phyloP scores from a whole-genome alignment of 2,888 invertebrate genomes.

The Drosophila crucigera region DNA sequence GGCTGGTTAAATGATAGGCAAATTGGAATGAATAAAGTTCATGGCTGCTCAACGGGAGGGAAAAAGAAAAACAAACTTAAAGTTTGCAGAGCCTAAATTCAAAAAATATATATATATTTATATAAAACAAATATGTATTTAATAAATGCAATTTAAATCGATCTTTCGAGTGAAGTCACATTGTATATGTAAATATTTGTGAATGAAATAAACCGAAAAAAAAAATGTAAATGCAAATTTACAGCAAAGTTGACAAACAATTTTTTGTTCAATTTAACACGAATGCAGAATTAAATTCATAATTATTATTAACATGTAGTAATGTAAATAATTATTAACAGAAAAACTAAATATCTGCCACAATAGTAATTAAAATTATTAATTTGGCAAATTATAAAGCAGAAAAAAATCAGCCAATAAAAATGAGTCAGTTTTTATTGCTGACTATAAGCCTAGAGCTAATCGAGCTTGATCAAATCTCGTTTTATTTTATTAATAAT shows the following conservation, averaged over 20 bases:
- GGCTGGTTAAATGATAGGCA: constrained; percentile 7
- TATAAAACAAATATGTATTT: background rate
- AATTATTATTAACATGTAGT: constrained; percentile 16
- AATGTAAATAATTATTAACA: constrained; percentile 12
- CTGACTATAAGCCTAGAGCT: background rate
- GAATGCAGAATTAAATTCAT: background rate
- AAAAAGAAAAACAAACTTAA: background rate
- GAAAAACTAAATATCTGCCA: constrained; percentile 17
- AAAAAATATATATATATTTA: background rate
- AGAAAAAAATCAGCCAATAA: no score
- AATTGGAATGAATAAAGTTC: constrained; percentile 14
- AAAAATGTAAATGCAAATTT: background rate
- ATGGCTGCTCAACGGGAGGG: background rate
- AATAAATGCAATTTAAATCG: background rate
- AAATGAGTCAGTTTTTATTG: background rate
- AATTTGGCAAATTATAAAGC: background rate
- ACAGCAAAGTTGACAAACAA: background rate
- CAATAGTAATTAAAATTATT: background rate
- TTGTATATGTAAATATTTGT: background rate
- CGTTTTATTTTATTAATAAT: background rate
- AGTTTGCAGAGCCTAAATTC: background rate
- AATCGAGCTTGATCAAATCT: background rate
- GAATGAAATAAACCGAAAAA: background rate
- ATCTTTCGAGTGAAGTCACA: background rate
- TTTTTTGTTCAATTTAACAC: constrained; percentile 22